Conservation (phyloP, 2,888 invertebrate genomes). For the Cosmopolites sordidus region DNA sequence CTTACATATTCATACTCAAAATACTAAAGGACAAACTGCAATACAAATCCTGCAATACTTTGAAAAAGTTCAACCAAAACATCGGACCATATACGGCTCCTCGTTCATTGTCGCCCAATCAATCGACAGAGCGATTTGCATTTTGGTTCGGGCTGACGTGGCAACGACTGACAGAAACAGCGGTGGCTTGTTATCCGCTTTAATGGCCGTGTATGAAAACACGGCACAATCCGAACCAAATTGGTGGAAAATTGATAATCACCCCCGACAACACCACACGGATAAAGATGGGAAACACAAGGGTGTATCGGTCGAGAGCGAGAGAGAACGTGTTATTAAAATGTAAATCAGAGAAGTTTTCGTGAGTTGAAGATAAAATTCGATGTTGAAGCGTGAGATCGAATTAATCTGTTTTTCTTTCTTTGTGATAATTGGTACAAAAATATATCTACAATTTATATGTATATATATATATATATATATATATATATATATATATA, state of each 20-base stretch:
- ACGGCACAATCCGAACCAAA: constrained; percentile 49
- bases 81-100: too few relatives aligned
- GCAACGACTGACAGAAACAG: constrained; percentile 15
- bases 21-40: too few relatives aligned
- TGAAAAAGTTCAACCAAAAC: too few relatives aligned
- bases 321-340: constrained; percentile 45
- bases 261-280: constrained; percentile 36
- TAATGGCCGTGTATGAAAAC: constrained; percentile 43
- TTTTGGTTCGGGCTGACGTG: constrained; percentile 18
- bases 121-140: constrained; percentile 29
- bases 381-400: constrained; percentile 28
- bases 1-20: too few relatives aligned
- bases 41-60: too few relatives aligned
- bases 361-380: constrained; percentile 47
- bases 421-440: too few relatives aligned
- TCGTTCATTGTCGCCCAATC: constrained; percentile 6
- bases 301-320: constrained; percentile 10
- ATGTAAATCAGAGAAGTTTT: constrained; percentile 49
- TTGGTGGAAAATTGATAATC: constrained; percentile 52
- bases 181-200: constrained; percentile 38
- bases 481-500: too few relatives aligned
- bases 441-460: too few relatives aligned
- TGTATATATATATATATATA: too few relatives aligned
- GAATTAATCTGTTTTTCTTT: too few relatives aligned
- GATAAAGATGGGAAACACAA: constrained; percentile 32